Conservation (phyloP, 2,888 invertebrate genomes). For the Myopa testacea region DNA sequence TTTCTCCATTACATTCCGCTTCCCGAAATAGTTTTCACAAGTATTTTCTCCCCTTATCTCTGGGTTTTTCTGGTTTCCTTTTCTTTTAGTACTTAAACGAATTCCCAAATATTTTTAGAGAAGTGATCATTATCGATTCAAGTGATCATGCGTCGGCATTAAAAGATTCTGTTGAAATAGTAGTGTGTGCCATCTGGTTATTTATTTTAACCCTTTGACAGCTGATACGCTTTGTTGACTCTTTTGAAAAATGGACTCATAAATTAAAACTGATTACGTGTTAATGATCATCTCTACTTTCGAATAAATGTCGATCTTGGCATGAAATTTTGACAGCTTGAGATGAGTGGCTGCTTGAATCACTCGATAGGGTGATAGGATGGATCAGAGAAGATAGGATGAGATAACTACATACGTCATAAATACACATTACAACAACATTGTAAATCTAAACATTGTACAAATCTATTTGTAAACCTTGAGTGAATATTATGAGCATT, state of each 20-base stretch:
- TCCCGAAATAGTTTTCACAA: constrained; percentile 15
- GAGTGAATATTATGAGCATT: too few relatives aligned
- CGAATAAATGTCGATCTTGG: background rate
- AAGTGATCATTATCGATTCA: background rate
- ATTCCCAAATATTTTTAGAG: background rate
- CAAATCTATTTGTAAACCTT: too few relatives aligned
- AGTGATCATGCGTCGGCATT: background rate
- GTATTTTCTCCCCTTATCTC: background rate
- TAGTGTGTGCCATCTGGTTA: background rate
- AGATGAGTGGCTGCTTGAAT: background rate
- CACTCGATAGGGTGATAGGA: background rate
- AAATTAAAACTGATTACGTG: constrained; percentile 15
- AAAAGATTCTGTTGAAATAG: background rate
- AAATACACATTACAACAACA: background rate
- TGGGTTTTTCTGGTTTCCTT: background rate
- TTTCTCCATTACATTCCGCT: background rate
- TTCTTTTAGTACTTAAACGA: background rate
- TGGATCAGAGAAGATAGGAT: background rate
- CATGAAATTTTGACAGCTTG: background rate
- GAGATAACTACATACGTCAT: background rate
- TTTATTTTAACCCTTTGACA: constrained; percentile 28
- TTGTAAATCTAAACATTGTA: too few relatives aligned
- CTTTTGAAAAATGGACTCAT: constrained; percentile 12
- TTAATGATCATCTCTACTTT: background rate
- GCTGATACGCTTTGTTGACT: background rate